Evolutionary conservation across 2,797 vertebrate genomes (phyloP).

Genomic region (Loriculus beryllinus): DNA sequence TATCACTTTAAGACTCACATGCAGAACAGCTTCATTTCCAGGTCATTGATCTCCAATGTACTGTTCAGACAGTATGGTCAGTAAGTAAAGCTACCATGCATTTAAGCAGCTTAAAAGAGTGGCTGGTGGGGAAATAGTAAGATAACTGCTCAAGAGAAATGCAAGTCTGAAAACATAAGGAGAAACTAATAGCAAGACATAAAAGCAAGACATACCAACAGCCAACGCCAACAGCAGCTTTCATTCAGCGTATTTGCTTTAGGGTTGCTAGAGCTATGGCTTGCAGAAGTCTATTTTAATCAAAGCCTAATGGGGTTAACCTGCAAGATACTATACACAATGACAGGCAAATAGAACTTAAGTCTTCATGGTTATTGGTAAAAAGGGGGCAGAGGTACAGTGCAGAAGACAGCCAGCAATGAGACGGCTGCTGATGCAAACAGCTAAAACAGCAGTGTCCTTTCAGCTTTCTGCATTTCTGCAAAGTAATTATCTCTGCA

Average conservation of each 20-base stretch:
- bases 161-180: neutral
- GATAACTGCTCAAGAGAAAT: neutral
- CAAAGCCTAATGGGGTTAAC: neutral
- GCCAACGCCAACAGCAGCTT: neutral
- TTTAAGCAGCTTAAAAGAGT: neutral
- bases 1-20: slow-evolving; percentile 10
- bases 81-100: neutral
- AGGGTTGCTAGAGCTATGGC: neutral
- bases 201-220: neutral
- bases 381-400: neutral
- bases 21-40: slow-evolving; percentile 33
- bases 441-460: neutral
- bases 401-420: neutral
- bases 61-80: neutral
- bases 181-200: neutral
- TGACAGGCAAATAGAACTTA: neutral
- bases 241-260: slow-evolving; percentile 1
- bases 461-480: neutral
- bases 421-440: neutral
- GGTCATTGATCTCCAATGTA: slow-evolving; percentile 28
- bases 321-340: neutral
- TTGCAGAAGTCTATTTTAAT: neutral
- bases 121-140: neutral
- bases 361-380: neutral
- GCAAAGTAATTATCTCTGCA: neutral